Conservation (phyloP, 1,140 invertebrate species). For the Colletes latitarsis region DNA sequence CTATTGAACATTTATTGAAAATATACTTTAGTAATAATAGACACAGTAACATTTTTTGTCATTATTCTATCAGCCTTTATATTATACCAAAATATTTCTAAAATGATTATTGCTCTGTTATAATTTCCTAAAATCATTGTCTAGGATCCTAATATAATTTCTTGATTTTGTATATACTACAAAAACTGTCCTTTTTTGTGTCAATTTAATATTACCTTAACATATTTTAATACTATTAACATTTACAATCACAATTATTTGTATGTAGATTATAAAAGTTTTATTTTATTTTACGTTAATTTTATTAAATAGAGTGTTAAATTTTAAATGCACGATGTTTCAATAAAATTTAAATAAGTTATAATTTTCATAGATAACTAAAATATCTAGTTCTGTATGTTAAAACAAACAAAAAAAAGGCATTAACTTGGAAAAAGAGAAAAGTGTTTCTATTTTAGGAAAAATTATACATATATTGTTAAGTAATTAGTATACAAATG, state of each 20-base stretch:
- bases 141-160: slow-evolving; percentile 28
- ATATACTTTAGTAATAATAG: slow-evolving; percentile 20
- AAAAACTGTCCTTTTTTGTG: slow-evolving; percentile 6
- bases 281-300: slow-evolving; percentile 5
- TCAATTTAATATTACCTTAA: slow-evolving; percentile 26
- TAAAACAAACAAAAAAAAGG: neutral
- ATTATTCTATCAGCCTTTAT: slow-evolving; percentile 60
- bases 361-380: neutral
- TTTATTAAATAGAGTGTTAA: neutral
- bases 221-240: slow-evolving; percentile 17
- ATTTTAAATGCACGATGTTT: slow-evolving; percentile 9
- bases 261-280: slow-evolving; percentile 19
- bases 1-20: slow-evolving; percentile 21
- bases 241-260: slow-evolving; percentile 14
- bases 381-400: neutral
- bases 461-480: slow-evolving; percentile 7
- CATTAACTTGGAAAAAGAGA: neutral
- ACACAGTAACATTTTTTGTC: neutral
- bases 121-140: slow-evolving; percentile 39
- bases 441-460: slow-evolving; percentile 1
- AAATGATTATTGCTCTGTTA: slow-evolving; percentile 52
- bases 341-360: neutral
- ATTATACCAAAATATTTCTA: slow-evolving; percentile 45
- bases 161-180: slow-evolving; percentile 10
- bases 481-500: neutral